Base-by-base conservation (phyloP, 1,140 invertebrate species). In the Caerostris extrusa region DNA sequence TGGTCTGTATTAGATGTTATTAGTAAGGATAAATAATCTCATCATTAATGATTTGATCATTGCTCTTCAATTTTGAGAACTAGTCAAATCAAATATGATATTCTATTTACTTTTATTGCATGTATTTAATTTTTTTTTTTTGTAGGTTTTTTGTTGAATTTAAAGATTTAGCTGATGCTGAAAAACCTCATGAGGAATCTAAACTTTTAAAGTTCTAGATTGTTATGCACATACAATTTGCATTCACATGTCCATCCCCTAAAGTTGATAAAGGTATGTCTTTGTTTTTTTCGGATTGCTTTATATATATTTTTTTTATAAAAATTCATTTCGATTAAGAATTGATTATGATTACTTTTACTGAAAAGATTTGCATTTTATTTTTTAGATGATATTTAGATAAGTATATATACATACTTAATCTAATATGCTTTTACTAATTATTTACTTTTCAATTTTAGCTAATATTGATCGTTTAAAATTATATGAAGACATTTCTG, bases 161-260 rank as follows among this genome's bases (percentile, higher is more conserved):
- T 94, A 95, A 95, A 57, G 95, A 95, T 69, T 92, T 94, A 56
- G 95, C 95, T 53, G 93, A 95, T 86, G 95, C 93, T n/a, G 69
- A 85, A 67, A 87, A 94, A 10, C 94, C 95, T 53, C 96, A 96
- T 94, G 82, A 86, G 34, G 77, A 95, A 19, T 95, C 95, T 91
- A 95, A 95, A 85, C 95, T 96, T 82, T 96, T 91, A 96, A 96
- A 90, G 95, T 97, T 53, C 96, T 97, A 93, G 96, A 97, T 94
- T 96, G 96, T 83, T 96, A 97, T 95, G 96, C 96, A 92, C 96
- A 97, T 95, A 96, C 97, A 56, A 97, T 97, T 94, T 96, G 96
- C 90, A 95, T 98, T 71, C 96, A 96, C 95, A 95, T 98, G 56
- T 95, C 96, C 93, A 95, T 97, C 88, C 97, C 97, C 97, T 77